Percentiles rank a stretch among this genome's conserved stretches.
Conservation (phyloP, 2,888 invertebrate species). For the Polydrusus pterygomalis region DNA sequence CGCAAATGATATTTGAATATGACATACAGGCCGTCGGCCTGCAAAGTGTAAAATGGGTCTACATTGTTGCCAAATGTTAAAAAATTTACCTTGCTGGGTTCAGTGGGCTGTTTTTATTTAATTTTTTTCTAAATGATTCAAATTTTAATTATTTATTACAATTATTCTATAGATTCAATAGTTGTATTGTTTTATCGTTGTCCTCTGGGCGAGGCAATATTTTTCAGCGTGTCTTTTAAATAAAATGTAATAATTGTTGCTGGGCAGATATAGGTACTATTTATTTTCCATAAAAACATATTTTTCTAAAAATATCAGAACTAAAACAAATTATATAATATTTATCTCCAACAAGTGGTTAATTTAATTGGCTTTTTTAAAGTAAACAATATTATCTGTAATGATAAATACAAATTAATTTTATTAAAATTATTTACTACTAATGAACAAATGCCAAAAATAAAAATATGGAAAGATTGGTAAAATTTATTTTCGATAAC, state of each 20-base stretch:
- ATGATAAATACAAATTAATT: neutral
- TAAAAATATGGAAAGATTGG: too few relatives aligned
- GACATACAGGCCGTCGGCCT: constrained; percentile 7
- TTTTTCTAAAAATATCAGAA: neutral
- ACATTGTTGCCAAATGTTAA: constrained; percentile 5
- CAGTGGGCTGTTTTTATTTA: too few relatives aligned
- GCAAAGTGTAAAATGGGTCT: neutral
- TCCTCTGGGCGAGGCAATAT: too few relatives aligned
- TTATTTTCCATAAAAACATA: neutral
- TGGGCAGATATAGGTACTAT: neutral
- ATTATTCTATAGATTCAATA: too few relatives aligned
- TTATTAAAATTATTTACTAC: neutral
- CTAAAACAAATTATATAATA: constrained; percentile 9
- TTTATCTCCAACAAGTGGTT: constrained; percentile 18
- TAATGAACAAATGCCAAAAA: too few relatives aligned
- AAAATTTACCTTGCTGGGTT: too few relatives aligned
- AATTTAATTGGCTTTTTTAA: neutral
- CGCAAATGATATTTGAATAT: constrained; percentile 17
- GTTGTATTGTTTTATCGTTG: too few relatives aligned
- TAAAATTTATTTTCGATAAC: too few relatives aligned
- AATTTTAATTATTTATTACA: too few relatives aligned
- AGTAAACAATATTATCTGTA: constrained; percentile 15
- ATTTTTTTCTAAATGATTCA: too few relatives aligned
- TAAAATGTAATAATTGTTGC: neutral
- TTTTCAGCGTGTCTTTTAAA: neutral